Evolutionary conservation across 2,888 invertebrate genomes (phyloP), one percentile per base, ranked within the genome.

Genomic region (Eucera pruinosa): DNA sequence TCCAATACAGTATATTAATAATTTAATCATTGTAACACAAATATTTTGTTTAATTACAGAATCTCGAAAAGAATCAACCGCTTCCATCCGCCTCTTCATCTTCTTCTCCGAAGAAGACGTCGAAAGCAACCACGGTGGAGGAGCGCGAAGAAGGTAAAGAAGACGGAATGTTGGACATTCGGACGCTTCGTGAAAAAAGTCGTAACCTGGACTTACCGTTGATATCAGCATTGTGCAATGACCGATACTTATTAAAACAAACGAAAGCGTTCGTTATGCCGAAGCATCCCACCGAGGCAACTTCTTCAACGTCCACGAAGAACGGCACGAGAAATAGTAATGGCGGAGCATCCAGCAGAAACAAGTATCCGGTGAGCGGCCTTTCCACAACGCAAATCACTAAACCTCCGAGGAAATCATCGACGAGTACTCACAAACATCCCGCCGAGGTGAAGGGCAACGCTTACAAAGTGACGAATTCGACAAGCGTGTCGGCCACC

Each of bases 151-250:
- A 82, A 43, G 82, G 73, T 1, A 87, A 90, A 57, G 87, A 89
- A 20, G 89, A 90, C 48, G 92, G 91, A 27, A 92, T 94, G 83
- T 92, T 96, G 79, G 97, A 97, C 92, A 97, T 97, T 88, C 96
- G 96, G 89, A 95, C 96, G 84, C 93, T 98, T 78, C 94, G 97
- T 72, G 97, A 97, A 93, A 97, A 97, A 93, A 97, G 97, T 93
- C 96, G 96, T 91, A 96, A 97, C 91, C 94, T 98, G 89, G 97
- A 98, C 93, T 94, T 98, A 92, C 98, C 98, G 23, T 94, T 98
- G 77, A 98, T 98, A 90, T 97, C 97, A 74, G 98, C 98, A 15
- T 94, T 98, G 85, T 98, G 98, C 93, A 98, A 98, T 91, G 98
- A 98, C 93, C 95, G 97, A 72, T 97, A 97, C 74, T 94, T 98